A percentile compares a stretch with the other conserved stretches of the same genome.
phyloP scores from a whole-genome alignment of 2,888 invertebrate genomes.

The Tupiocoris notatus region DNA sequence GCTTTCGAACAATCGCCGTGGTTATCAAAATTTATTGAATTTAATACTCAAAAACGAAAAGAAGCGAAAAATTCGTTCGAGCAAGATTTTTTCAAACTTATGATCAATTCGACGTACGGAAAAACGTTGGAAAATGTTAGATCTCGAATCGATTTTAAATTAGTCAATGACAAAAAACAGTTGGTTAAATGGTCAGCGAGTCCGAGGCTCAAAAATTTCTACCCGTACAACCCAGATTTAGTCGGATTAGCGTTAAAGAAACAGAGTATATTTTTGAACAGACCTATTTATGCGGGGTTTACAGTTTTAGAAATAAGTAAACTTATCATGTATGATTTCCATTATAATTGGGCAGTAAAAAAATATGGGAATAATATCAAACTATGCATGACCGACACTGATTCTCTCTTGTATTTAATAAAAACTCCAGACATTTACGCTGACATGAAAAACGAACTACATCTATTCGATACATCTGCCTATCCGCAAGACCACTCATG shows the following conservation, averaged over 20 bases:
- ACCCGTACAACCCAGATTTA: slow-evolving; percentile 22
- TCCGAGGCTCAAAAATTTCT: slow-evolving; percentile 16
- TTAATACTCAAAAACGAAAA: slow-evolving; percentile 45
- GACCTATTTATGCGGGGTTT: slow-evolving; percentile 36
- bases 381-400: no score
- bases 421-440: no score
- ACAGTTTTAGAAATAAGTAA: slow-evolving; percentile 32
- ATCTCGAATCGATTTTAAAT: slow-evolving; percentile 23
- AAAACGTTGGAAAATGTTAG: slow-evolving; percentile 52
- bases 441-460: no score
- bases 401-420: no score
- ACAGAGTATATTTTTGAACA: slow-evolving; percentile 25
- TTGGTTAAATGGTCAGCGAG: slow-evolving; percentile 19
- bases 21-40: slow-evolving; percentile 50
- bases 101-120: slow-evolving; percentile 54
- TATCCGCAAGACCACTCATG: no score
- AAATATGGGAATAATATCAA: no score
- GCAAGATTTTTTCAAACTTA: slow-evolving; percentile 54
- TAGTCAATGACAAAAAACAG: slow-evolving; percentile 20
- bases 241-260: slow-evolving; percentile 31
- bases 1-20: slow-evolving; percentile 51
- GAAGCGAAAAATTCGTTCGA: slow-evolving; percentile 52
- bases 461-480: no score
- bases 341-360: slow-evolving; percentile 14
- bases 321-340: slow-evolving; percentile 23